Evolutionary conservation across 1,140 invertebrate genomes (phyloP).

Genomic region (Cephus cinctus): DNA sequence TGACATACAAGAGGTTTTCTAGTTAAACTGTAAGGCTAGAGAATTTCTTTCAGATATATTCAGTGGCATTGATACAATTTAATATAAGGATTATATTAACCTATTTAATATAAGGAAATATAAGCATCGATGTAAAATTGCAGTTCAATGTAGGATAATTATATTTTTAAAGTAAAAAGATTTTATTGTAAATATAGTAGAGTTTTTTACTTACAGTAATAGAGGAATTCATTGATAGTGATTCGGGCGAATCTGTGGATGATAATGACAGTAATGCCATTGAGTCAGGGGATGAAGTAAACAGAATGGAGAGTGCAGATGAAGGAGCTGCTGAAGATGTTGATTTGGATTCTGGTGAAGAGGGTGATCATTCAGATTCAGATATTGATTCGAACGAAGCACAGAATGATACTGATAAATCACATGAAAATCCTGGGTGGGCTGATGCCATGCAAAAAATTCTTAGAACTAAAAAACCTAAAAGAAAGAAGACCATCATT

Average conservation of each 20-base stretch:
- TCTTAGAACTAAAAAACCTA: conserved; percentile 70
- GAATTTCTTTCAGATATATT: too few relatives aligned
- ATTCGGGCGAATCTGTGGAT: background rate
- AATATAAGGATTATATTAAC: too few relatives aligned
- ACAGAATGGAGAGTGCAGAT: conserved; percentile 11
- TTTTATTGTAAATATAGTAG: background rate
- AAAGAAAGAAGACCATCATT: conserved; percentile 71
- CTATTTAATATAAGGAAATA: background rate
- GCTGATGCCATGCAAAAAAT: conserved; percentile 62
- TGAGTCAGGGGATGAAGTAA: conserved; percentile 13
- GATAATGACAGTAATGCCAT: background rate
- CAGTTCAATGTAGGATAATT: background rate
- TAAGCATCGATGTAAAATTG: background rate
- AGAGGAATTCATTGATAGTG: background rate
- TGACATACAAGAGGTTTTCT: too few relatives aligned
- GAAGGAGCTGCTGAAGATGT: conserved; percentile 14
- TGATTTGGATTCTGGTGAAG: conserved; percentile 8
- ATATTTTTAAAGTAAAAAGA: too few relatives aligned
- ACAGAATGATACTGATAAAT: conserved; percentile 13
- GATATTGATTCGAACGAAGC: conserved; percentile 2
- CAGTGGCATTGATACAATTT: too few relatives aligned
- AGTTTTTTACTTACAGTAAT: background rate
- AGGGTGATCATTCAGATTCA: conserved; percentile 13
- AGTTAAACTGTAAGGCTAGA: too few relatives aligned
- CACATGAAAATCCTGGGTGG: conserved; percentile 51